Base-by-base conservation (phyloP, 2,888 invertebrate species). In the Euspilapteryx auroguttella region DNA sequence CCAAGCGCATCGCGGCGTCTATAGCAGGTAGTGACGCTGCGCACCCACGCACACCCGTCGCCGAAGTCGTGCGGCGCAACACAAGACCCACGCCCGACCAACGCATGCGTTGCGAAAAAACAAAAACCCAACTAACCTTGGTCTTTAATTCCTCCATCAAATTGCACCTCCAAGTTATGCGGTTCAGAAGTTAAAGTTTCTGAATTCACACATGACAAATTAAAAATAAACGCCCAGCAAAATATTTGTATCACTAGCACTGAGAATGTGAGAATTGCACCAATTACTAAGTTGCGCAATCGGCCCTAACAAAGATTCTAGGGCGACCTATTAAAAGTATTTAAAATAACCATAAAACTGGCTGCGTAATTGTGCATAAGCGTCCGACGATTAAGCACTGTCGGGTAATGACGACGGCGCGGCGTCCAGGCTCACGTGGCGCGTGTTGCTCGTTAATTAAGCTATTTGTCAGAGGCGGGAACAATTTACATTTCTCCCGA, bases 361-460 rank as follows among this genome's bases (percentile, higher is more conserved):
- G 33, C 37, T 38, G n/a, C n/a, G 30, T 48, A 47, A 47, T 50
- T 42, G 44, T 45, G 39, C 39, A 39, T 41, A 39, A 36, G 34
- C 37, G 36, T 38, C 36, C 36, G 38, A 39, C 36, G 36, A 34
- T 30, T 37, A 40, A 40, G 38, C 31, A 31, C 36, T 35, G 33
- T 32, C 47, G 44, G 51, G 57, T 57, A 56, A 58, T 58, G 52
- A 54, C 55, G 56, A 2, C 12, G 22, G 12, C 6, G 11, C 22
- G 12, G n/a, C 6, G 10, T 22, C n/a, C 11, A 22, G 2, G n/a
- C 4, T 58, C 55, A 49, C 46, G 49, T 45, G 55, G 61, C 55
- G 55, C 56, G 59, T 63, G 66, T 63, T 62, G 54, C 49, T 54
- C 56, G 68, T 71, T 75, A 75, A 75, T 75, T 71, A 75, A 75